Conservation (phyloP, 2,113 vertebrate species). For the Crotophaga sulcirostris region DNA sequence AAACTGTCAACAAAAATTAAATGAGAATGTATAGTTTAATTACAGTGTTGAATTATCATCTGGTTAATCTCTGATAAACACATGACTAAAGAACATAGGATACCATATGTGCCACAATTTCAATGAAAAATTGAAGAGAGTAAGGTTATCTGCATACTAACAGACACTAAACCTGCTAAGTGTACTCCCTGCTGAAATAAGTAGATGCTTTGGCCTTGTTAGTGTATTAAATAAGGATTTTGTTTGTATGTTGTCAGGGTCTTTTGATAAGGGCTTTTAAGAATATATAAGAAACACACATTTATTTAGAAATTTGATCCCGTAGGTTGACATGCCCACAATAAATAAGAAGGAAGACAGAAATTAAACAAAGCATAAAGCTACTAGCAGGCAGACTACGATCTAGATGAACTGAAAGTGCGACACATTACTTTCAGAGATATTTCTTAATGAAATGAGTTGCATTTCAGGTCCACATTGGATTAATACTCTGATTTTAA, state of each 20-base stretch:
- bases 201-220: not conserved
- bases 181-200: not conserved
- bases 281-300: not conserved
- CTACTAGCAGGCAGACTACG: not conserved
- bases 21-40: not conserved
- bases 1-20: not conserved
- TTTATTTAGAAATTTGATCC: not conserved
- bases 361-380: not conserved
- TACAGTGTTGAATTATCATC: not conserved
- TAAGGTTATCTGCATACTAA: not conserved
- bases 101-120: not conserved
- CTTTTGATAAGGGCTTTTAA: not conserved
- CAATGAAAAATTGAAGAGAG: not conserved
- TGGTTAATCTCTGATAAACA: not conserved
- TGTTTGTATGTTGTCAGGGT: not conserved
- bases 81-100: not conserved
- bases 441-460: not conserved
- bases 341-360: not conserved
- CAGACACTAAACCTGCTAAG: not conserved
- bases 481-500: not conserved
- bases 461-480: not conserved
- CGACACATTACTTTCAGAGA: not conserved
- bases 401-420: not conserved
- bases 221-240: not conserved
- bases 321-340: not conserved